These are phyloP conservation scores for Philaethria dido DNA, from an alignment of 2,888 invertebrate genomes.

Conservation along the genomic window DNA sequence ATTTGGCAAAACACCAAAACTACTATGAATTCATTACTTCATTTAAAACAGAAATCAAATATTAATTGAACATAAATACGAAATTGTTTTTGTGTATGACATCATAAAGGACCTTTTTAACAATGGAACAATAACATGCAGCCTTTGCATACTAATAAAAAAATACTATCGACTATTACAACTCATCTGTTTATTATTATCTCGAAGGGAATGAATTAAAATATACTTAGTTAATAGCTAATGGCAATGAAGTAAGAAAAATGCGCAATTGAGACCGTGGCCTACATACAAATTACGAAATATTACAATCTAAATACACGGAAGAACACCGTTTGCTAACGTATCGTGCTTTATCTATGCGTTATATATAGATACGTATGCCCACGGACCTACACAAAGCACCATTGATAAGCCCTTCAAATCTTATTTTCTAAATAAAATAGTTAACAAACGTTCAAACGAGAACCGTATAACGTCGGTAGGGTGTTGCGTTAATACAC, in stretches of 20 bases:
- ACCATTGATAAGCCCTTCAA: conserved; percentile 50
- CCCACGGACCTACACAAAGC: conserved; percentile 71
- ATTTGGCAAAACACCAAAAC: conserved; percentile 58
- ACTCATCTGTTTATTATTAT: conserved; percentile 28
- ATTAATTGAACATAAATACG: conserved; percentile 25
- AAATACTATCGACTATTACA: conserved; percentile 27
- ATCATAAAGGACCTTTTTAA: conserved; percentile 35
- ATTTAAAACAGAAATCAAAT: conserved; percentile 32
- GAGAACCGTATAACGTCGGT: conserved; percentile 10
- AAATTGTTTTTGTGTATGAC: conserved; percentile 30
- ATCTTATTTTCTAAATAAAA: conserved; percentile 34
- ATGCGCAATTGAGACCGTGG: conserved; percentile 79
- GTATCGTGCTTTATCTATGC: conserved; percentile 70
- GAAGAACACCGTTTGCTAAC: conserved; percentile 67
- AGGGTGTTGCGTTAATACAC: conserved; percentile 50
- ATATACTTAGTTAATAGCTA: conserved; percentile 27
- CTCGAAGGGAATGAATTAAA: conserved; percentile 26
- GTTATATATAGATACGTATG: conserved; percentile 75
- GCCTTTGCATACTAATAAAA: conserved; percentile 30
- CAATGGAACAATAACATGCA: conserved; percentile 35
- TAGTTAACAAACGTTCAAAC: conserved; percentile 10
- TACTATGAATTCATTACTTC: conserved; percentile 53
- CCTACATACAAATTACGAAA: conserved; percentile 81
- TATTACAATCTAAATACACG: conserved; percentile 71
- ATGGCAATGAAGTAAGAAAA: conserved; percentile 54